These are phyloP conservation scores for Archilochus colubris DNA, from an alignment of 2,113 vertebrate genomes.

Conservation along the genomic window DNA sequence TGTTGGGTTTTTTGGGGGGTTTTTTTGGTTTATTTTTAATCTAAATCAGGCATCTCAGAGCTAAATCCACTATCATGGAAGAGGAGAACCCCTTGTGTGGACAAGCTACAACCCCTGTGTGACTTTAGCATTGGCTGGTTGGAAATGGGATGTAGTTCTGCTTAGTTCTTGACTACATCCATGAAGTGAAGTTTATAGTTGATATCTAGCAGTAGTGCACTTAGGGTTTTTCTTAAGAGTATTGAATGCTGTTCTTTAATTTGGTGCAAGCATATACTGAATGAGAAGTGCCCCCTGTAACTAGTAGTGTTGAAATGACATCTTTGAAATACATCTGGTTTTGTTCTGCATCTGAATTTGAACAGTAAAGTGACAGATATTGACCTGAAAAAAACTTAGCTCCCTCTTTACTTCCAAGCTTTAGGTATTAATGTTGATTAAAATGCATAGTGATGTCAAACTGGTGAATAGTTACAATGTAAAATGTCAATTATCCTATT, in stretches of 20 bases:
- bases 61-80: accelerated
- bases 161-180: background rate
- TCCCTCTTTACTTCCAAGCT: background rate
- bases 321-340: background rate
- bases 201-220: background rate
- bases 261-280: background rate
- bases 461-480: background rate
- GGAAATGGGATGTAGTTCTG: too few species aligned
- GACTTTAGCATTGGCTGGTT: background rate
- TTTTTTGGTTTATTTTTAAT: background rate
- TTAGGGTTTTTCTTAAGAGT: background rate
- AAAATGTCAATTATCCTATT: conserved; percentile 52
- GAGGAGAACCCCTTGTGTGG: background rate
- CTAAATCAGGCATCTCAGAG: background rate
- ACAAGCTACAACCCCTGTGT: background rate
- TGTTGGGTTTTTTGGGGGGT: background rate
- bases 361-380: background rate
- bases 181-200: background rate
- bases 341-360: background rate
- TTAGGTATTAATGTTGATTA: conserved; percentile 24
- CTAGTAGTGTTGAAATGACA: background rate
- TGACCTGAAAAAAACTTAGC: conserved; percentile 6
- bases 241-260: background rate
- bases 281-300: background rate
- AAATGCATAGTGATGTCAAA: conserved; percentile 23